phyloP scores from a whole-genome alignment of 2,113 vertebrate genomes.

The Pogonocichla stellata region DNA sequence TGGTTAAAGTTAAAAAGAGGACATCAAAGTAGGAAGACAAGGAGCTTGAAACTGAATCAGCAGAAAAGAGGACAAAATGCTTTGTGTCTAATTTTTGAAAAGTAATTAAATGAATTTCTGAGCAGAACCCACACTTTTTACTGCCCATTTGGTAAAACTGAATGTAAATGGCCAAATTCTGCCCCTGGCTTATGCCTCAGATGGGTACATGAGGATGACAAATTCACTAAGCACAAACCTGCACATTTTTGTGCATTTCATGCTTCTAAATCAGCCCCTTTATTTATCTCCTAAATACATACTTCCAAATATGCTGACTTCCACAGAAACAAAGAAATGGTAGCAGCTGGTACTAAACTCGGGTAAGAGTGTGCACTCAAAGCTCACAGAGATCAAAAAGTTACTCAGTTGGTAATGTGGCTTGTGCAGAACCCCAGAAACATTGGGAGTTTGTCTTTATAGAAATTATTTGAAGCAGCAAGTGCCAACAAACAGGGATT shows the following conservation, averaged over 20 bases:
- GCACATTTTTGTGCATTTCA: neutral
- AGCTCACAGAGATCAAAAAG: neutral
- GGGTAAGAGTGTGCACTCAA: neutral
- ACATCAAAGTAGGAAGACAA: slow-evolving; percentile 39
- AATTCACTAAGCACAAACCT: neutral
- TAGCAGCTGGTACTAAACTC: neutral
- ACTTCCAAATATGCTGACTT: neutral
- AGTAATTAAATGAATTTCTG: neutral
- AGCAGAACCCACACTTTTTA: neutral
- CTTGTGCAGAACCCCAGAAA: neutral
- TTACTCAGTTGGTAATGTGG: neutral
- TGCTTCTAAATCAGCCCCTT: neutral
- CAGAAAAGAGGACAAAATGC: slow-evolving; percentile 7
- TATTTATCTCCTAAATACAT: neutral
- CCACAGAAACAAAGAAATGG: neutral
- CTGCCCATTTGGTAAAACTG: neutral
- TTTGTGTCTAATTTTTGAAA: slow-evolving; percentile 16
- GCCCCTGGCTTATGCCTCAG: neutral
- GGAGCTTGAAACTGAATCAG: slow-evolving; percentile 16
- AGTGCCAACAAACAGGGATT: slow-evolving; percentile 43
- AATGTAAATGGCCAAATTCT: neutral
- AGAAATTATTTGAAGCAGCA: slow-evolving; percentile 45
- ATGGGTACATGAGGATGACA: neutral
- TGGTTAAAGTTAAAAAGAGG: slow-evolving; percentile 36
- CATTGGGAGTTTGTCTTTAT: slow-evolving; percentile 8